phyloP scores from a whole-genome alignment of 2,888 invertebrate species.

The Ethmia dodecea region DNA sequence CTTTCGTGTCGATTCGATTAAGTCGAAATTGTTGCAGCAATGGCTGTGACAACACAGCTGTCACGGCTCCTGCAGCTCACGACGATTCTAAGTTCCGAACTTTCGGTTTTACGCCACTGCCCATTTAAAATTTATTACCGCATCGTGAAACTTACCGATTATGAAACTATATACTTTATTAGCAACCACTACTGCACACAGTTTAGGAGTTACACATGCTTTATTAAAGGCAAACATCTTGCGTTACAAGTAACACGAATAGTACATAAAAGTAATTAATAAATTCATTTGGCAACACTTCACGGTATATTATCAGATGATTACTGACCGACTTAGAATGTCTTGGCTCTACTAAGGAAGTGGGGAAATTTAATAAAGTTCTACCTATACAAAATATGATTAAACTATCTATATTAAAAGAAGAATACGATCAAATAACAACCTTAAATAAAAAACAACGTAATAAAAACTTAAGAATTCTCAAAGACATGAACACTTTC shows the following conservation, averaged over 20 bases:
- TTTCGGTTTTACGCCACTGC: conserved; percentile 30
- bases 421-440: too few relatives aligned
- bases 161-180: conserved; percentile 5
- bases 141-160: conserved; percentile 4
- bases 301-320: conserved; percentile 30
- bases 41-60: conserved; percentile 23
- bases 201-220: conserved; percentile 1
- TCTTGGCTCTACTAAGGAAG: too few relatives aligned
- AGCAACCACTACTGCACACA: conserved; percentile 7
- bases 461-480: too few relatives aligned
- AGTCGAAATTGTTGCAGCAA: conserved; percentile 16
- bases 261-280: conserved; percentile 29
- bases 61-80: conserved; percentile 17
- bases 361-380: too few relatives aligned
- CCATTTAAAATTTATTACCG: conserved; percentile 3
- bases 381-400: too few relatives aligned
- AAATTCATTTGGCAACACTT: conserved; percentile 39
- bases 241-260: conserved; percentile 20
- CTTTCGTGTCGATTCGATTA: conserved; percentile 27
- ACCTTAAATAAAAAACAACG: too few relatives aligned
- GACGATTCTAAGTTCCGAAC: conserved; percentile 26
- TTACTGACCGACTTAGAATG: conserved; percentile 12
- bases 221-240: conserved; percentile 10
- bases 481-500: too few relatives aligned
- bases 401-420: too few relatives aligned